Percentiles rank a stretch among this genome's conserved stretches.
phyloP scores from a whole-genome alignment of 2,797 vertebrate species.

The Gephyroberyx darwinii region DNA sequence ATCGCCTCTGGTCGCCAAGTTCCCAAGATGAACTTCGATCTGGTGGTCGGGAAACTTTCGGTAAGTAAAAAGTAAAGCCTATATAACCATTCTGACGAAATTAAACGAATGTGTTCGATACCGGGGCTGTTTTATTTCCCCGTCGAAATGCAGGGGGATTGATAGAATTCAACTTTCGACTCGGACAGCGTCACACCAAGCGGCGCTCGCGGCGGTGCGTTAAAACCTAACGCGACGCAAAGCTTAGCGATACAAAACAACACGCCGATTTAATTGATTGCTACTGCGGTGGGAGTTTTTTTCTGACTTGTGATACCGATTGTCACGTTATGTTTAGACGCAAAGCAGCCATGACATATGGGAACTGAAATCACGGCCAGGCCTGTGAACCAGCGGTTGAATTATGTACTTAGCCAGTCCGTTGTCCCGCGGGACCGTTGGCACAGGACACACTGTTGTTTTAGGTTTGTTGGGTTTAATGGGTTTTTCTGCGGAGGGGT shows the following conservation, averaged over 20 bases:
- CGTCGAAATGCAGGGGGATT: not conserved
- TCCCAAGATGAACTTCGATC: conserved; percentile 78
- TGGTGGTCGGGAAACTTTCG: conserved; percentile 60
- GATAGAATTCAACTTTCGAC: not conserved
- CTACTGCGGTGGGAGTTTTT: not conserved
- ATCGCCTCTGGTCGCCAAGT: conserved; percentile 64
- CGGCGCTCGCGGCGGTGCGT: too few species aligned
- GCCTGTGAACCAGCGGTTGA: conserved; percentile 52
- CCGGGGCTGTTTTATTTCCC: fast-evolving
- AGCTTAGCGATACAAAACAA: not conserved
- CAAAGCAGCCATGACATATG: not conserved
- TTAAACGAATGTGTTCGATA: fast-evolving
- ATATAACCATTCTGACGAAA: not conserved
- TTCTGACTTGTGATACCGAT: not conserved
- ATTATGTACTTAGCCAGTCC: conserved; percentile 25
- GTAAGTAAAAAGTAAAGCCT: conserved; percentile 68
- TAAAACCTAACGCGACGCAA: not conserved
- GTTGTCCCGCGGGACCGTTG: too few species aligned
- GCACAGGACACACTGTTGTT: conserved; percentile 9
- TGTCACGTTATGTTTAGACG: not conserved
- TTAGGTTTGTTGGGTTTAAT: too few species aligned
- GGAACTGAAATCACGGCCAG: conserved; percentile 55
- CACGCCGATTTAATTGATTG: not conserved
- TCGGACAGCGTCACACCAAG: not conserved
- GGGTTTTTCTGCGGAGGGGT: conserved; percentile 35